A percentile compares a stretch with the other conserved stretches of the same genome.
These are phyloP conservation scores for Alloscopus bannaensis DNA, from an alignment of 2,888 invertebrate species.

Conservation along the genomic window DNA sequence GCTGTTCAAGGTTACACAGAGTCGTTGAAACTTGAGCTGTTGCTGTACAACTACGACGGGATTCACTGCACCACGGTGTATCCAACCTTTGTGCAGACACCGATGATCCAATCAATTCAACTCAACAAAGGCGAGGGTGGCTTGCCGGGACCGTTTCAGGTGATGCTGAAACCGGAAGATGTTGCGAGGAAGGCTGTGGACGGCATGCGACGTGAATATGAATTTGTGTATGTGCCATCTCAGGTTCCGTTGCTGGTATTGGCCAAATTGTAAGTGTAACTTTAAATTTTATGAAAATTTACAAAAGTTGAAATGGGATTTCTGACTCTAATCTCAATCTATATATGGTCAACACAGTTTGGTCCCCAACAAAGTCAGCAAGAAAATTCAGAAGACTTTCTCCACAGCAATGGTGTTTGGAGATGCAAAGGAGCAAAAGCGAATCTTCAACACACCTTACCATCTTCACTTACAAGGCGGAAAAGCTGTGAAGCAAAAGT, in stretches of 20 bases:
- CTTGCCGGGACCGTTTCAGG: conserved; percentile 21
- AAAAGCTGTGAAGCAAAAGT: no score
- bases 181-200: conserved; percentile 52
- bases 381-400: neutral
- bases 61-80: conserved; percentile 37
- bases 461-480: neutral
- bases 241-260: conserved; percentile 16
- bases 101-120: conserved; percentile 19
- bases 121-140: neutral
- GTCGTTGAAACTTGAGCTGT: conserved; percentile 41
- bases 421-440: conserved; percentile 30
- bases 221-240: conserved; percentile 38
- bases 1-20: conserved; percentile 56
- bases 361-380: conserved; percentile 35
- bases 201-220: conserved; percentile 54
- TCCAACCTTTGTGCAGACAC: conserved; percentile 47
- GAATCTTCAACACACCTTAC: conserved; percentile 5
- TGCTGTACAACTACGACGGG: conserved; percentile 27
- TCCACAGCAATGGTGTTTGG: conserved; percentile 11
- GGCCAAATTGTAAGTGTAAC: conserved; percentile 41
- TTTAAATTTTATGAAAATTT: no score
- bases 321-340: no score
- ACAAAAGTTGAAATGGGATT: no score
- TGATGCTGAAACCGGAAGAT: conserved; percentile 29
- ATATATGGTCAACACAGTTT: conserved; percentile 39